Conservation (phyloP, 2,113 vertebrate genomes). For the zebrafish (Danio rerio) region GRCz12tu NC_133179.1:19262001-19262500, state of each 20-base stretch:
- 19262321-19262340: background rate
- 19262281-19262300: background rate
- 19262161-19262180: slow-evolving; percentile 72
- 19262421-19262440: background rate
- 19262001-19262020: slow-evolving; percentile 45
- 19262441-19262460: background rate
- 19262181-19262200: slow-evolving; percentile 18
- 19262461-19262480: slow-evolving; percentile 13
- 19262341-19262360: background rate
- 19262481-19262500: background rate
- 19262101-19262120: slow-evolving; percentile 70
- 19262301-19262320: background rate
- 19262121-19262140: slow-evolving; percentile 71
- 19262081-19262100: slow-evolving; percentile 52
- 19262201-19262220: slow-evolving; percentile 54
- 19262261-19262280: background rate
- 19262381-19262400: background rate
- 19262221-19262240: slow-evolving; percentile 43
- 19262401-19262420: background rate
- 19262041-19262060: slow-evolving; percentile 36
- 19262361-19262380: background rate
- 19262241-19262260: slow-evolving; percentile 24
- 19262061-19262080: slow-evolving; percentile 26
- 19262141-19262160: slow-evolving; percentile 67
- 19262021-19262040: slow-evolving; percentile 35